Base-by-base conservation (phyloP, 2,888 invertebrate species). In the Cynaeus angustus region DNA sequence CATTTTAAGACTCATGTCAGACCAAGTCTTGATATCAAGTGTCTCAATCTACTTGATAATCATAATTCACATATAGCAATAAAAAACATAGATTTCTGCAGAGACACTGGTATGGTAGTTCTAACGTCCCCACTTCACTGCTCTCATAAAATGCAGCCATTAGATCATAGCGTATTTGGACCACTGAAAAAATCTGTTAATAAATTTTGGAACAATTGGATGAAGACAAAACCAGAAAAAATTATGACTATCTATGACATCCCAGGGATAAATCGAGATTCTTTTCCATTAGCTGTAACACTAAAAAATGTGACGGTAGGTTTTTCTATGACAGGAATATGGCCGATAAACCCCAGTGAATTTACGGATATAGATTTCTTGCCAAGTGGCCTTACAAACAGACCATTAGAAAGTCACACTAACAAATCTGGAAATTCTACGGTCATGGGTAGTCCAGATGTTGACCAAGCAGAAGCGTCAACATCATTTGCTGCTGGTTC, bases 171-270 rank as follows among this genome's bases (percentile, higher is more conserved):
- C 14, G 67, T 74, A 13, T 74, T 26, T 46, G 69, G 71, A 1
- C 71, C 71, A 7, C 59, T 68, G 12, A 71, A 73, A 10, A 66
- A 43, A 28, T 59, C 21, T 26, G 8, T 66, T n/a, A 52, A 48
- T 52, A 56, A 37, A 8, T 59, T 65, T n/a, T 14, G 21, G 6
- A 56, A 69, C 64, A 48, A 14, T 3, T 73, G 71, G 72, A 66
- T 74, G 59, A n/a, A 41, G 12, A 67, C 37, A 56, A 67, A 74
- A 64, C 37, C 73, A 4, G 75, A 71, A 1, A 71, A 74, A 41
- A 58, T 37, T 5, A 72, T 72, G 26, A 72, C 72, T n/a, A 71
- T 74, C 33, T 71, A 70, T 52, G 68, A 72, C 43, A 68, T 74
- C 21, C 66, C 71, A 16, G 8, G 16, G 1, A 30, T 59, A 1